A percentile compares a stretch with the other conserved stretches of the same genome.
Conservation (phyloP, 2,888 invertebrate species). For the Lasioglossum leucozonium region DNA sequence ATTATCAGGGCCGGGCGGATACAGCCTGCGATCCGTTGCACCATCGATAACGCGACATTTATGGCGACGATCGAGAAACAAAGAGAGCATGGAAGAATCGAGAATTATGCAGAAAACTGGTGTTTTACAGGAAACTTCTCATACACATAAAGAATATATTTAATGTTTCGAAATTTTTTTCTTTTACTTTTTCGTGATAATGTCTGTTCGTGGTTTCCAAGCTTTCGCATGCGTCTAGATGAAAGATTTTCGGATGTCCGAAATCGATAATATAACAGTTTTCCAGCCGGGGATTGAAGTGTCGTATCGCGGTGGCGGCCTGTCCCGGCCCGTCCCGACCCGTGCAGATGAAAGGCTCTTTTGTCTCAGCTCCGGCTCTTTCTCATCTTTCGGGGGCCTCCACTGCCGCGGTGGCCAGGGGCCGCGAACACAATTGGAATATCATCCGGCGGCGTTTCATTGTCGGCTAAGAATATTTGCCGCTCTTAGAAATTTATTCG, state of each 20-base stretch:
- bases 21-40: not conserved
- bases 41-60: conserved; percentile 12
- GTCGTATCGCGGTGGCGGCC: conserved; percentile 17
- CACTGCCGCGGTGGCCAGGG: conserved; percentile 17
- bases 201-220: no score
- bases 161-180: no score
- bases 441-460: conserved; percentile 55
- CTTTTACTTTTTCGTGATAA: no score
- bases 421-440: conserved; percentile 61
- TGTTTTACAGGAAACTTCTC: no score
- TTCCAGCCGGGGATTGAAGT: not conserved
- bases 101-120: not conserved
- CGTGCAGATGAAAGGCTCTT: conserved; percentile 51
- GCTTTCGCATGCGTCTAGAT: no score
- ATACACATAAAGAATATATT: no score
- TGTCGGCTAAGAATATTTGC: conserved; percentile 61
- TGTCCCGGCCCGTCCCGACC: not conserved
- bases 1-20: not conserved
- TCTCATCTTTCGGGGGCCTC: conserved; percentile 43
- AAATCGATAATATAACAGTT: conserved; percentile 1
- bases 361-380: conserved; percentile 55
- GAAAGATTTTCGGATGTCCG: not conserved
- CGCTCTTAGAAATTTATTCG: conserved; percentile 61
- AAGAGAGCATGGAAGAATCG: not conserved
- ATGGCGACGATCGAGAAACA: not conserved